Conservation (phyloP, 1,140 invertebrate genomes). For the Caenorhabditis brenneri region DNA sequence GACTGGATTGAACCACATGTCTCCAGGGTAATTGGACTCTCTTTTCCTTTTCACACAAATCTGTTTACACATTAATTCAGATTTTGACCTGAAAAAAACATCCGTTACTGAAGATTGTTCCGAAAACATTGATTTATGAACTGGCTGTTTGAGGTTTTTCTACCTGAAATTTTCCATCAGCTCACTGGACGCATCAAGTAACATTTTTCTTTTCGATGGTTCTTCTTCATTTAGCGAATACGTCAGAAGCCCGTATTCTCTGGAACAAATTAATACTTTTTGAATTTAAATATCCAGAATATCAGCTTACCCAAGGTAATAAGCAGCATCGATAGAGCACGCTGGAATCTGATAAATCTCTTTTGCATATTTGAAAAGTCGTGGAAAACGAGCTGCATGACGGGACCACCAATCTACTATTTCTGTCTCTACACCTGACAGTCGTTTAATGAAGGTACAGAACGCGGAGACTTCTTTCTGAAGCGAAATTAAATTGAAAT, state of each 20-base stretch:
- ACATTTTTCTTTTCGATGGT: neutral
- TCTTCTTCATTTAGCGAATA: neutral
- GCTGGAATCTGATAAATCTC: neutral
- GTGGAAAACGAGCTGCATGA: neutral
- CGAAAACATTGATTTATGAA: neutral
- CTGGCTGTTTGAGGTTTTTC: neutral
- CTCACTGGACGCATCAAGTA: neutral
- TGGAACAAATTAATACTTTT: neutral
- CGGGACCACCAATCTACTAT: neutral
- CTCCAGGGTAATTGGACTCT: neutral
- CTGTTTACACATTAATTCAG: neutral
- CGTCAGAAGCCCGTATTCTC: neutral
- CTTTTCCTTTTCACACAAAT: conserved; percentile 9
- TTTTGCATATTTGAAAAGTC: neutral
- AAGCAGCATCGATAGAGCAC: neutral
- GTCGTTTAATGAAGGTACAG: neutral
- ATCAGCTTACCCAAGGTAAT: neutral
- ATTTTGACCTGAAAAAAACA: neutral
- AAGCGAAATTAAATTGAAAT: neutral
- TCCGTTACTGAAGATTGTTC: no score
- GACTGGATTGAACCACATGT: neutral
- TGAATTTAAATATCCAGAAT: neutral
- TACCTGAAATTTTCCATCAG: neutral
- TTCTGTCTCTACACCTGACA: neutral
- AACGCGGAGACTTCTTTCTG: neutral